Evolutionary conservation across 2,113 vertebrate species (phyloP).

Genomic region (Agelaius phoeniceus): DNA sequence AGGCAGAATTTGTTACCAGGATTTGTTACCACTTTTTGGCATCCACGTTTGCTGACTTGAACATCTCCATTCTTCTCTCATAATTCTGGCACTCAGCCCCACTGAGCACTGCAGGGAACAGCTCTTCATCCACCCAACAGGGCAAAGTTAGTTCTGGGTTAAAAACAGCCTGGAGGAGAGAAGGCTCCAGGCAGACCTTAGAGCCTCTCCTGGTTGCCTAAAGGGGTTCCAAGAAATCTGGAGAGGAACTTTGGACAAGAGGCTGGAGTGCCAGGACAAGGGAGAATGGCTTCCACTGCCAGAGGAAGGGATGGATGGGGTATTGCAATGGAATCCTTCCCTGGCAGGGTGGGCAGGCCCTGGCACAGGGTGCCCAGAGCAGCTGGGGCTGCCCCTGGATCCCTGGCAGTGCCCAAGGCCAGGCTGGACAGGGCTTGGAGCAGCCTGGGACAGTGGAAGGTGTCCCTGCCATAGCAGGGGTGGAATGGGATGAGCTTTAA

Average conservation of each 20-base stretch:
- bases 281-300: not conserved
- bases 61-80: not conserved
- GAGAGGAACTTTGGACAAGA: not conserved
- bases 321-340: not conserved
- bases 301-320: not conserved
- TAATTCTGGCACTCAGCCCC: not conserved
- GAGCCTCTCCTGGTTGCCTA: not conserved
- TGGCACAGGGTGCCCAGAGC: not conserved
- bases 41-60: not conserved
- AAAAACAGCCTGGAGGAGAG: not conserved
- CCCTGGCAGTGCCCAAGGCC: not conserved
- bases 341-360: not conserved
- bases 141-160: not conserved
- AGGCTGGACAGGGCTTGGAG: not conserved
- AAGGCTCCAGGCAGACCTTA: not conserved
- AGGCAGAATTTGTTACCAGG: not conserved
- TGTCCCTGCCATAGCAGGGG: not conserved
- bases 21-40: not conserved
- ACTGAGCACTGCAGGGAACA: rapidly evolving
- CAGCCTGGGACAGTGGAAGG: rapidly evolving
- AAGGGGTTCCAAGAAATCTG: not conserved
- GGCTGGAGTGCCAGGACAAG: not conserved
- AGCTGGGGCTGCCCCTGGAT: not conserved
- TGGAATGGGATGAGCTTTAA: not conserved
- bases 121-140: not conserved